Conservation (phyloP, 1,140 invertebrate genomes). For the Agrypnia vestita region DNA sequence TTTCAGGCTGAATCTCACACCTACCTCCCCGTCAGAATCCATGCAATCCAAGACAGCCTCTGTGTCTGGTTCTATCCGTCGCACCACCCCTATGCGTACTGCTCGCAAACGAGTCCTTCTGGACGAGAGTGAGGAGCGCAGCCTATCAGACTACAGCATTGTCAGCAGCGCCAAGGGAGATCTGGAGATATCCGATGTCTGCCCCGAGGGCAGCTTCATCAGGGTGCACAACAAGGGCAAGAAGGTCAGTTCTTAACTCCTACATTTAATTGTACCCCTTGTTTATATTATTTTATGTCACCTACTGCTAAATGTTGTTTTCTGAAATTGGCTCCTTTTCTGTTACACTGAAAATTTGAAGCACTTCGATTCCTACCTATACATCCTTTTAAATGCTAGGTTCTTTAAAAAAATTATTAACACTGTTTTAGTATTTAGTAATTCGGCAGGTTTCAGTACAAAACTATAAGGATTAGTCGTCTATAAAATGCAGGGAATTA, state of each 20-base stretch:
- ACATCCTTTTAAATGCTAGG: too few species aligned
- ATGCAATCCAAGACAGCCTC: conserved; percentile 65
- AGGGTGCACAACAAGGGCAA: conserved; percentile 91
- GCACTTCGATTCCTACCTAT: too few species aligned
- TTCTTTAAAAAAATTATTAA: too few species aligned
- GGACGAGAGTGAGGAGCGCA: conserved; percentile 84
- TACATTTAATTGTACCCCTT: too few species aligned
- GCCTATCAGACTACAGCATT: conserved; percentile 82
- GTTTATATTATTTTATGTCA: too few species aligned
- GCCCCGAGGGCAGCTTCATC: conserved; percentile 91
- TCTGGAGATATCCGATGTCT: conserved; percentile 89
- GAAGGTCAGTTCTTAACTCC: conserved; percentile 72
- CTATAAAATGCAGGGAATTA: too few species aligned
- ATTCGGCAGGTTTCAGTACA: too few species aligned
- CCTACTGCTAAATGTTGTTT: too few species aligned
- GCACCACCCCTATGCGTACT: conserved; percentile 73
- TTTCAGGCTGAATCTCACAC: conserved; percentile 71
- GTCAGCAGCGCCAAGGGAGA: conserved; percentile 85
- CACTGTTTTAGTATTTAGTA: too few species aligned
- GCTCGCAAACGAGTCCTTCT: conserved; percentile 84
- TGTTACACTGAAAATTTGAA: too few species aligned
- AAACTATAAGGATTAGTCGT: too few species aligned
- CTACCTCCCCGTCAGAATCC: conserved; percentile 67
- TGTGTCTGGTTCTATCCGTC: conserved; percentile 63
- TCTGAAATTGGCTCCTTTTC: too few species aligned